Conservation (phyloP, 2,113 vertebrate genomes). For the Eolophus roseicapilla region DNA sequence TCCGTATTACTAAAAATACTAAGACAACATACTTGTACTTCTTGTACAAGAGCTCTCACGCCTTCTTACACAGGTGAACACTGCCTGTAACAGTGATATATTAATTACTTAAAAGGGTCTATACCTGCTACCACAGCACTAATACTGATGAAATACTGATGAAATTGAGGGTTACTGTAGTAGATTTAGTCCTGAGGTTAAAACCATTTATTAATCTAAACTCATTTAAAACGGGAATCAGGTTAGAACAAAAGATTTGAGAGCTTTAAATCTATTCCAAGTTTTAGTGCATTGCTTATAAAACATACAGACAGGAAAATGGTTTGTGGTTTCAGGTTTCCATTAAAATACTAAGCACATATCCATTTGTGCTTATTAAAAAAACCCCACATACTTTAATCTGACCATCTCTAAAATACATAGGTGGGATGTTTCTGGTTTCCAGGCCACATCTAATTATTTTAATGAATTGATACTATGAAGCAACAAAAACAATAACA, state of each 20-base stretch:
- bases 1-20: background rate
- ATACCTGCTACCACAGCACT: background rate
- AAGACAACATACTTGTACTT: background rate
- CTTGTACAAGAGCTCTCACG: background rate
- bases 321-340: slow-evolving; percentile 36
- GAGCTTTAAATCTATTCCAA: background rate
- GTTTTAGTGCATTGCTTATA: background rate
- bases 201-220: background rate
- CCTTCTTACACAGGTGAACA: background rate
- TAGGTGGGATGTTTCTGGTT: slow-evolving; percentile 22
- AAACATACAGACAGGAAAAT: background rate
- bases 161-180: background rate
- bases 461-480: slow-evolving; percentile 46
- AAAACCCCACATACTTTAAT: slow-evolving; percentile 29
- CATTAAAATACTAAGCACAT: slow-evolving; percentile 30
- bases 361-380: slow-evolving; percentile 41
- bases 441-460: slow-evolving; percentile 39
- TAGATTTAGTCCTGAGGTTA: background rate
- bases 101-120: background rate
- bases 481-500: slow-evolving; percentile 16
- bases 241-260: background rate
- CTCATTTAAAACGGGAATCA: background rate
- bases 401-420: slow-evolving; percentile 24
- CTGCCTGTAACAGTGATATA: background rate
- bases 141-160: background rate